Conservation (phyloP, 1,140 invertebrate species). For the Marisa cornuarietis region DNA sequence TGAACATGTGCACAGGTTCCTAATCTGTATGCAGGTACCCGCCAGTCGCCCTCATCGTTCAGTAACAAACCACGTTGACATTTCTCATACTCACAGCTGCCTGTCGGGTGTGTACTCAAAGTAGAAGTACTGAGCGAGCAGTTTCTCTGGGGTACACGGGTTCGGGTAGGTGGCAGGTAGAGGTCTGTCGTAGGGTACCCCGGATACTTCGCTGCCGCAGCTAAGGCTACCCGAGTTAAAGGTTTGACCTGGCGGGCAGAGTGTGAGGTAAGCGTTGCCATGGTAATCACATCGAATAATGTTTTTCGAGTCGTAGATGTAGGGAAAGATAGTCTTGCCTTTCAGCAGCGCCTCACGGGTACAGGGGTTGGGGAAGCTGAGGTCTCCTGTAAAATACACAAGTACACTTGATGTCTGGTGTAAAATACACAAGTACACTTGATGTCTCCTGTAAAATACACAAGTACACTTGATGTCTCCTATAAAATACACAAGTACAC, state of each 20-base stretch:
- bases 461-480: no score
- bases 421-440: no score
- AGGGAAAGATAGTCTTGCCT: slow-evolving; percentile 1
- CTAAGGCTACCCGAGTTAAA: not conserved
- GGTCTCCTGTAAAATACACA: not conserved
- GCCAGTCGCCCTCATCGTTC: no score
- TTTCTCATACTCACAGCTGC: not conserved
- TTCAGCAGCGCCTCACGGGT: not conserved
- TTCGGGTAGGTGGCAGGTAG: slow-evolving; percentile 19
- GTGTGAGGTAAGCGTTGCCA: slow-evolving; percentile 20
- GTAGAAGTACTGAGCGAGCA: slow-evolving; percentile 39
- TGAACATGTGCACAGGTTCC: no score
- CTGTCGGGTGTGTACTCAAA: slow-evolving; percentile 35
- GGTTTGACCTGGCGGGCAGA: slow-evolving; percentile 17
- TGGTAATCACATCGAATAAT: slow-evolving; percentile 22
- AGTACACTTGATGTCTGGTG: no score
- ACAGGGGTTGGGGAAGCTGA: slow-evolving; percentile 17
- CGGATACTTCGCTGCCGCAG: not conserved
- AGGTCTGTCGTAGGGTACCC: not conserved
- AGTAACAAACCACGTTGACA: no score
- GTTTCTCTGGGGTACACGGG: slow-evolving; percentile 41
- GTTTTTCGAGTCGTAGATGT: slow-evolving; percentile 7
- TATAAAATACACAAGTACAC: no score
- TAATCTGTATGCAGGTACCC: no score
- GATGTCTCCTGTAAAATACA: no score